A percentile compares a stretch with the other conserved stretches of the same genome.
phyloP scores from a whole-genome alignment of 2,113 vertebrate species.

The Panurus biarmicus region DNA sequence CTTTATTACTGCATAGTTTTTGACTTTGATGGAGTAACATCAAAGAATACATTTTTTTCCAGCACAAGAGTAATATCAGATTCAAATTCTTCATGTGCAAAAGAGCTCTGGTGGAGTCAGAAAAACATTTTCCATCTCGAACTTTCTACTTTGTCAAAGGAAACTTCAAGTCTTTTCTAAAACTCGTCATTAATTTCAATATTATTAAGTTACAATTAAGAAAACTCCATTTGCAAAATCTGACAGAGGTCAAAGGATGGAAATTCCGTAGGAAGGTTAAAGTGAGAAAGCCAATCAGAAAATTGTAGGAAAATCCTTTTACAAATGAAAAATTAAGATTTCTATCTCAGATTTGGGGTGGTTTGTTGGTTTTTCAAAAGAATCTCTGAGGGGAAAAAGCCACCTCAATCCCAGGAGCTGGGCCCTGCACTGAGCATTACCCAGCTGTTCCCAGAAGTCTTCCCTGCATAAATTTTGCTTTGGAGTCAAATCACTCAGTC shows the following conservation, averaged over 20 bases:
- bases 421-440: not conserved
- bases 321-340: not conserved
- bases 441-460: not conserved
- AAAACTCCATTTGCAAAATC: not conserved
- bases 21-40: conserved; percentile 45
- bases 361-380: not conserved
- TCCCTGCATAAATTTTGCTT: not conserved
- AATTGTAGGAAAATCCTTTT: not conserved
- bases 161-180: not conserved
- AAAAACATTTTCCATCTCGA: not conserved
- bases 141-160: not conserved
- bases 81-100: not conserved
- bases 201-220: not conserved
- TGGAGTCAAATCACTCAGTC: not conserved
- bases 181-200: not conserved
- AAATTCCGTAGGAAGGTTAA: not conserved
- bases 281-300: not conserved
- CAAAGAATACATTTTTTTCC: conserved; percentile 23
- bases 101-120: not conserved
- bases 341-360: not conserved
- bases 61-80: not conserved
- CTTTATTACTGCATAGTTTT: not conserved
- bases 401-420: rapidly evolving
- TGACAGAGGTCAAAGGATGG: not conserved
- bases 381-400: not conserved